Conservation (phyloP, 2,888 invertebrate species). For the Drosophila lacicola region DNA sequence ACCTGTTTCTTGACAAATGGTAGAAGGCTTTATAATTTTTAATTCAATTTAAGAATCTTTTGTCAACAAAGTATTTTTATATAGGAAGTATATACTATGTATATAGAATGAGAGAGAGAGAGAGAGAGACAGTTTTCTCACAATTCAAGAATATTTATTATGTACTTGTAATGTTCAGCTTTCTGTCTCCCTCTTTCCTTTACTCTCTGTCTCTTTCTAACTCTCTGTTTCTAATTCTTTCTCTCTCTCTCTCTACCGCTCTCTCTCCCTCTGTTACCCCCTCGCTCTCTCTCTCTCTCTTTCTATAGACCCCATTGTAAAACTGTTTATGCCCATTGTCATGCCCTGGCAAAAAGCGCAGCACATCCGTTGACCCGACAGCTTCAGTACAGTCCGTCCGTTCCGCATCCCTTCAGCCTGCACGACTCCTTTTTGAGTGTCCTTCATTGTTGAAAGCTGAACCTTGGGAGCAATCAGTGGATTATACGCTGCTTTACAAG, state of each 20-base stretch:
- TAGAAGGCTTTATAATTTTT: too few relatives aligned
- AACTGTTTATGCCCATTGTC: conserved; percentile 4
- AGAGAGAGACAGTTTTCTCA: not conserved
- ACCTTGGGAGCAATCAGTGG: conserved; percentile 80
- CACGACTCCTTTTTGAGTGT: conserved; percentile 35
- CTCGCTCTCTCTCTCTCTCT: too few relatives aligned
- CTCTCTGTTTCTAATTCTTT: too few relatives aligned
- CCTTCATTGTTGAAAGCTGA: conserved; percentile 76
- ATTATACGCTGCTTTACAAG: conserved; percentile 71
- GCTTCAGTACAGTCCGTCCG: not conserved
- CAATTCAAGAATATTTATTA: not conserved
- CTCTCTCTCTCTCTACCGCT: too few relatives aligned
- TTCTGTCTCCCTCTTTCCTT: too few relatives aligned
- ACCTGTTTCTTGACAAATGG: too few relatives aligned
- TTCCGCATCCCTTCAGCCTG: conserved; percentile 1
- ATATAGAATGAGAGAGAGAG: too few relatives aligned
- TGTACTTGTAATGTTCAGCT: too few relatives aligned
- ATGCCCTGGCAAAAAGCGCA: conserved; percentile 22
- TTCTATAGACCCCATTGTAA: not conserved
- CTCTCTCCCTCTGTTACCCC: too few relatives aligned
- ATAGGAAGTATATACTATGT: not conserved
- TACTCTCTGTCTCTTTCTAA: too few relatives aligned
- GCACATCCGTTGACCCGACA: conserved; percentile 48
- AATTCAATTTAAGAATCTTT: too few relatives aligned
- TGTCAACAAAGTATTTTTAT: not conserved